Percentiles rank a stretch among this genome's conserved stretches.
Evolutionary conservation across 1,140 invertebrate species (phyloP).

Genomic region (Gonioctena quinquepunctata): DNA sequence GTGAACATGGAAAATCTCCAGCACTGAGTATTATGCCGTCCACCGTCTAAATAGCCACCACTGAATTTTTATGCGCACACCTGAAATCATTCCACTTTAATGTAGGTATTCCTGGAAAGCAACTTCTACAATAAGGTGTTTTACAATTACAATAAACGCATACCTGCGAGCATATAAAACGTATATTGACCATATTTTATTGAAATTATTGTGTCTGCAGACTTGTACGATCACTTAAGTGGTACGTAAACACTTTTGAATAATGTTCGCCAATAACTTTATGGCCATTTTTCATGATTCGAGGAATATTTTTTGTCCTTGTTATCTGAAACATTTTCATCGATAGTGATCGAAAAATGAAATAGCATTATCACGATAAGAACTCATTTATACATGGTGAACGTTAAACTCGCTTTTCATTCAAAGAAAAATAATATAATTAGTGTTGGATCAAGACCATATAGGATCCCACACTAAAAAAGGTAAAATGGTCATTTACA

Average conservation of each 20-base stretch:
- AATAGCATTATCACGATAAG: neutral
- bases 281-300: neutral
- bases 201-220: neutral
- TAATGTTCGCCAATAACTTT: constrained; percentile 1
- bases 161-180: neutral
- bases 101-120: neutral
- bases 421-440: too few relatives aligned
- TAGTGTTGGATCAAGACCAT: too few relatives aligned
- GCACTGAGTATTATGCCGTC: too few relatives aligned
- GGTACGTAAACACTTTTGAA: constrained; percentile 3
- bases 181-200: neutral
- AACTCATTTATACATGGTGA: too few relatives aligned
- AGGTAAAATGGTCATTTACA: too few relatives aligned
- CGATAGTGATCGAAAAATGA: neutral
- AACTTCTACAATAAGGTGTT: neutral
- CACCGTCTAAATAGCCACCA: too few relatives aligned
- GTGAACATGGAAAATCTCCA: too few relatives aligned
- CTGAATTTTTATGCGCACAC: neutral
- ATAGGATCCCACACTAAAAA: too few relatives aligned
- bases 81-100: neutral
- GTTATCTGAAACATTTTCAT: neutral
- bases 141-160: constrained; percentile 2
- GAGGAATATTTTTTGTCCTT: neutral
- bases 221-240: constrained; percentile 1
- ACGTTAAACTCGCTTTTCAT: too few relatives aligned